Conservation (phyloP, 2,888 invertebrate species). For the Pyrochroa serraticornis region DNA sequence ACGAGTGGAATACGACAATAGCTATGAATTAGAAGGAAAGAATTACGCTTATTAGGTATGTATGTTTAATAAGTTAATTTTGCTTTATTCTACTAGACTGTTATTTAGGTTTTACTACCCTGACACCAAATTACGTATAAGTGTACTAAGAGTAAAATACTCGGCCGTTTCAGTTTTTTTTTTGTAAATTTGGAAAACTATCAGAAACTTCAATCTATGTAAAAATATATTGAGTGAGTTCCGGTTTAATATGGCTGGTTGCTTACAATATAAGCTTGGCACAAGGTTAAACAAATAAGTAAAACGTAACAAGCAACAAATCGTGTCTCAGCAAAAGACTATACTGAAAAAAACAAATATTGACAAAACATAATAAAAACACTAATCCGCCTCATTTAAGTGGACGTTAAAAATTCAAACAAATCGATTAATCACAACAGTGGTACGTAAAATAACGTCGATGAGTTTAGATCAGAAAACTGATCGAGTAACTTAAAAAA, state of each 20-base stretch:
- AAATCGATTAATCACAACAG: constrained; percentile 55
- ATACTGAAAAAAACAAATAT: constrained; percentile 20
- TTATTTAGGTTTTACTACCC: constrained; percentile 66
- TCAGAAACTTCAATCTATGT: constrained; percentile 27
- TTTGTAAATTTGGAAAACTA: constrained; percentile 25
- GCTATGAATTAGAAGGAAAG: constrained; percentile 30
- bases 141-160: constrained; percentile 70
- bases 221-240: constrained; percentile 43
- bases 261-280: constrained; percentile 45
- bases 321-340: constrained; percentile 10
- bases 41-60: constrained; percentile 34
- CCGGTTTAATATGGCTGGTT: constrained; percentile 41
- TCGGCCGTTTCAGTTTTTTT: constrained; percentile 57
- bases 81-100: constrained; percentile 48
- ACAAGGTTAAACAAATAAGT: constrained; percentile 43
- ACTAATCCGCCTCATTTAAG: constrained; percentile 33
- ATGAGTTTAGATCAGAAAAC: constrained; percentile 50
- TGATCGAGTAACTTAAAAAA: constrained; percentile 48
- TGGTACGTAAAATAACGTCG: constrained; percentile 50
- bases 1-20: constrained; percentile 44
- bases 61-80: constrained; percentile 36
- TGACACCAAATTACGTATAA: constrained; percentile 90
- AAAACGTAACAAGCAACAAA: constrained; percentile 31
- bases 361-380: constrained; percentile 26
- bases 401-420: constrained; percentile 41